Base-by-base conservation (phyloP, 2,888 invertebrate species). In the Caenorhabditis sp. region DNA sequence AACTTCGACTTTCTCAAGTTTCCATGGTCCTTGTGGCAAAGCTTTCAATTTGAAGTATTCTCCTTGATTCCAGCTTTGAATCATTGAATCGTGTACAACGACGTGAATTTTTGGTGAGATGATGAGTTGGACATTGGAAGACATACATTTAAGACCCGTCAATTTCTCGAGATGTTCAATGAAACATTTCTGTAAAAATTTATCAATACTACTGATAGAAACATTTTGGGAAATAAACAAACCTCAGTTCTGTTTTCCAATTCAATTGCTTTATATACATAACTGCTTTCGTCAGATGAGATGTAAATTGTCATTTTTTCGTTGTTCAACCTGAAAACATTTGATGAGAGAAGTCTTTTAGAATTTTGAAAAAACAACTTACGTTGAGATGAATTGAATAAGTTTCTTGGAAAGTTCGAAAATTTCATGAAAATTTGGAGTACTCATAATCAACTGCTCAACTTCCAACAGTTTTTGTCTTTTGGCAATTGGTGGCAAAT, bases 21-120 rank as follows among this genome's bases (percentile, higher is more conserved):
- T 58, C 58, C 58, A 58, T 6, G 58, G 1, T 1, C 4, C 2
- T 58, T 10, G 26, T 26, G 23, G 23, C 14, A 26, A 21, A 14
- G 58, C 27, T 4, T 19, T 17, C 5, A 58, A 37, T 36, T 36
- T 4, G 37, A 58, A 58, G 19, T 26, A 58, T 58, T 31, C 4
- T 23, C 37, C 36, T 4, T 5, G 12, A 10, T 1, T 36, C 58
- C 58, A 58, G 21, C 8, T 58, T n/a, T 1, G 2, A 14, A 58
- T 27, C 36, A 58, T 36, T 21, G 67, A 54, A 24, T 68, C 62
- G 37, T 73, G 68, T n/a, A 73, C 60, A 23, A 68, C 65, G 2
- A 73, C 61, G 26, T 68, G 58, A 49, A 68, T 65, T 55, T 37
- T 66, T 19, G 62, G 55, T 14, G 73, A 65, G 17, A 54, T 55